Evolutionary conservation across 2,888 invertebrate species (phyloP), one percentile per base, ranked within the genome.

Genomic region (Mesochorus sp.): DNA sequence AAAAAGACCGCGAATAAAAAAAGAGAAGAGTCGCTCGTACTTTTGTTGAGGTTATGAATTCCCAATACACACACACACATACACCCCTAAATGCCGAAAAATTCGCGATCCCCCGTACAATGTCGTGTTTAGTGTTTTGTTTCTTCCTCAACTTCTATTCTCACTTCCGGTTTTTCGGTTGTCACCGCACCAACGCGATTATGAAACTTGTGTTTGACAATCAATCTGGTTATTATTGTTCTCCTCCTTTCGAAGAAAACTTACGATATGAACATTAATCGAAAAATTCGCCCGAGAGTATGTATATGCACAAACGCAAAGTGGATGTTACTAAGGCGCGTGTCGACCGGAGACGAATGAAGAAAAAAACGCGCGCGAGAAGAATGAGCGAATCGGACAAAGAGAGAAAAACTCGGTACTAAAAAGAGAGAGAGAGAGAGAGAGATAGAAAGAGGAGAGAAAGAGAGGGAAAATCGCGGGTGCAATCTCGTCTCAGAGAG

Each of bases 381-480:
- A 57, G 49, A 34, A 2, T 14, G 34, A 51, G 37, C 37, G 31
- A 49, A 31, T 57, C 55, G 31, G 19, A 47, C 37, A 37, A 31
- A 64, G 64, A 51, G 51, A 51, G 37, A 66, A 37, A 34, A 55
- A 34, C 17, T 10, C 19, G n/a, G 28, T 17, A 8, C 55, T 6
- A 21, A 34, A 31, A 51, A 8, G 31, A 14, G 8, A 42, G 57
- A 34, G 49, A 39, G 24, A 51, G 51, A 61, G 28, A 12, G 21
- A 6, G 37, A 37, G n/a, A 28, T 17, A 8, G 34, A 8, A 21
- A 34, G 34, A 51, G 10, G 31, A 14, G 8, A 42, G 57, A 34
- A 57, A 39, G 24, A 51, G 51, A 61, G 31, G 44, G 61, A 64
- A 55, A 44, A 70, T 81, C 78, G 49, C 49, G 76, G 62, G 72